These are phyloP conservation scores for Troides helena DNA, from an alignment of 2,888 invertebrate genomes.

Conservation along the genomic window DNA sequence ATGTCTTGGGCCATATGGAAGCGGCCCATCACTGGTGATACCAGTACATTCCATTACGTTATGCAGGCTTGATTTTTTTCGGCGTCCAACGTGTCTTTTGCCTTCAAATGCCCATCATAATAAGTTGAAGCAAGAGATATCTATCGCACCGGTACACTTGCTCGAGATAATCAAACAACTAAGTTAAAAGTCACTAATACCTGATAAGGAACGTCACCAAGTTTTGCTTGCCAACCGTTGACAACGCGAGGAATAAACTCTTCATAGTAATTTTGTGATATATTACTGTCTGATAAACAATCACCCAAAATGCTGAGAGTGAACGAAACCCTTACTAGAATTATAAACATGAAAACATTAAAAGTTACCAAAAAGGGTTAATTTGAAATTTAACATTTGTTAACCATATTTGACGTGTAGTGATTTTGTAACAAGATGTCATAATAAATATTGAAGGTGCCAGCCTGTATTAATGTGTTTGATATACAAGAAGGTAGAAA, in stretches of 20 bases:
- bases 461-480: not conserved
- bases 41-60: too few relatives aligned
- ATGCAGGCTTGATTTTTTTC: too few relatives aligned
- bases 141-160: too few relatives aligned
- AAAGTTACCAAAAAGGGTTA: not conserved
- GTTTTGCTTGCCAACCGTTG: slow-evolving; percentile 46
- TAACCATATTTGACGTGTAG: slow-evolving; percentile 1
- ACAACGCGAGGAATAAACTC: slow-evolving; percentile 44
- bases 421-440: not conserved
- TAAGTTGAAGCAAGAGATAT: too few relatives aligned
- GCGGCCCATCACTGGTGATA: too few relatives aligned
- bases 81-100: too few relatives aligned
- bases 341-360: slow-evolving; percentile 21
- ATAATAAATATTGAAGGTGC: not conserved
- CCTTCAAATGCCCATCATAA: too few relatives aligned
- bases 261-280: slow-evolving; percentile 6
- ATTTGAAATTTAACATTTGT: not conserved
- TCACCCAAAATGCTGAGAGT: slow-evolving; percentile 4
- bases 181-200: slow-evolving; percentile 38
- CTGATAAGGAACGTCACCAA: slow-evolving; percentile 60
- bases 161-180: not conserved
- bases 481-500: not conserved
- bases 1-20: too few relatives aligned
- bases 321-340: slow-evolving; percentile 6
- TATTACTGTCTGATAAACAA: slow-evolving; percentile 6